phyloP scores from a whole-genome alignment of 2,113 vertebrate genomes.

The Labeo catla region DNA sequence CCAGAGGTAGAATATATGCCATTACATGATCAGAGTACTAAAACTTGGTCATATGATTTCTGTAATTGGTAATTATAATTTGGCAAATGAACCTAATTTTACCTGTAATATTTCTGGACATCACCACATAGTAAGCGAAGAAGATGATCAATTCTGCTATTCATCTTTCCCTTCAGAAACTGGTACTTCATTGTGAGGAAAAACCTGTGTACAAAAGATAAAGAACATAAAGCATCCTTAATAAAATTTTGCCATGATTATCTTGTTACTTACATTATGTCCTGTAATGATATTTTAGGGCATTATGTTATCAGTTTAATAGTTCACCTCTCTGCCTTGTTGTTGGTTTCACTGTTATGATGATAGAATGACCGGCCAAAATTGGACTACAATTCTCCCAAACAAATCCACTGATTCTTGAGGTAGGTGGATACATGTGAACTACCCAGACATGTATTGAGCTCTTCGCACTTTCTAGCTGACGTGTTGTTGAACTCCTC shows the following conservation, averaged over 20 bases:
- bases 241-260: neutral
- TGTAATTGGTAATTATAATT: conserved; percentile 13
- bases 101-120: conserved; percentile 53
- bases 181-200: conserved; percentile 28
- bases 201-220: conserved; percentile 4
- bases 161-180: conserved; percentile 20
- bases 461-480: conserved; percentile 33
- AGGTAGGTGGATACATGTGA: conserved; percentile 44
- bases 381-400: conserved; percentile 42
- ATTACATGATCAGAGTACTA: neutral
- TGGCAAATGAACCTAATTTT: neutral
- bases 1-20: neutral
- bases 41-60: neutral
- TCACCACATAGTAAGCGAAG: conserved; percentile 45
- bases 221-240: neutral
- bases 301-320: neutral
- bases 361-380: conserved; percentile 46
- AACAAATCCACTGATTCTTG: conserved; percentile 45
- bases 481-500: conserved; percentile 42
- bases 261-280: too few relatives aligned
- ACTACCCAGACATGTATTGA: conserved; percentile 35
- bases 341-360: conserved; percentile 53
- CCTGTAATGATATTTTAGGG: too few relatives aligned
- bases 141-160: conserved; percentile 36
- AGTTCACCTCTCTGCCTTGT: conserved; percentile 50